Percentiles rank a stretch among this genome's conserved stretches.
Evolutionary conservation across 2,113 vertebrate species (phyloP).

Genomic region (Rhadina sibilatrix): DNA sequence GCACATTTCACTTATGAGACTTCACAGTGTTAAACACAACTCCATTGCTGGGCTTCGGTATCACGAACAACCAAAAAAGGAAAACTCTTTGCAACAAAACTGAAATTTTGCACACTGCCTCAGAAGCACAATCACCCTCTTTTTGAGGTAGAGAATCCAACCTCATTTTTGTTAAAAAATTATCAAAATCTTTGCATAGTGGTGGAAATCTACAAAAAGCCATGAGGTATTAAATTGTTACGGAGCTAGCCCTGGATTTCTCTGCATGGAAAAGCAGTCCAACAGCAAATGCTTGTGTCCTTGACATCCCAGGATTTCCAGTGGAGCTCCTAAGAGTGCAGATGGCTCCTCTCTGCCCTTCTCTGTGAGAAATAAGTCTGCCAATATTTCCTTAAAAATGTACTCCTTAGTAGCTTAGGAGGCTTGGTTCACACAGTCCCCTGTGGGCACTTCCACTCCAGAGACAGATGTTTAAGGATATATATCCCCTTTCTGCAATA

Average conservation of each 20-base stretch:
- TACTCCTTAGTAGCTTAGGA: neutral
- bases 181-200: neutral
- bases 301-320: neutral
- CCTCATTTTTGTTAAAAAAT: neutral
- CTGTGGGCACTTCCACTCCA: neutral
- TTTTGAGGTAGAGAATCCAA: neutral
- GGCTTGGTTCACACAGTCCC: neutral
- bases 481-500: neutral
- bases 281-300: neutral
- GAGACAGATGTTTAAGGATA: neutral
- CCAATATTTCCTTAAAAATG: neutral
- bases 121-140: neutral
- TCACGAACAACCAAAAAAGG: neutral
- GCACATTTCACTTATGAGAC: neutral
- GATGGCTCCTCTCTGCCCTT: neutral
- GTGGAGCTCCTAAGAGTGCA: accelerated
- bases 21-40: neutral
- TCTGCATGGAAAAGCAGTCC: neutral
- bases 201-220: neutral
- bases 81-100: neutral
- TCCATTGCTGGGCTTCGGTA: neutral
- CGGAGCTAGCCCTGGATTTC: neutral
- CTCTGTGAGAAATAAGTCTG: neutral
- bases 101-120: neutral
- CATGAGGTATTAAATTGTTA: neutral